phyloP scores from a whole-genome alignment of 2,113 vertebrate genomes.

The Marcusenius ussheri region DNA sequence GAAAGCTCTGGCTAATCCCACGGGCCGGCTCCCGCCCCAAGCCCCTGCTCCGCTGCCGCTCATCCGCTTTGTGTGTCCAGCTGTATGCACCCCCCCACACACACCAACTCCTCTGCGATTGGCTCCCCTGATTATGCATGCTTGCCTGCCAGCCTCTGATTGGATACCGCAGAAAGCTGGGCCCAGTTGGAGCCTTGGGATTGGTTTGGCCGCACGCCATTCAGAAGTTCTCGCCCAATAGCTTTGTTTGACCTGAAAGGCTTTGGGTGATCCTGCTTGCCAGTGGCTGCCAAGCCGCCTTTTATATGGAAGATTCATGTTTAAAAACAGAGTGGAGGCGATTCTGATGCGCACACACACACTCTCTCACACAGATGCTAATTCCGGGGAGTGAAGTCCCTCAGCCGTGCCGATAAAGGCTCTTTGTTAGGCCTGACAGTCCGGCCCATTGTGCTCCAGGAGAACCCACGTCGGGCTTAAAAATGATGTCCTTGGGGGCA shows the following conservation, averaged over 20 bases:
- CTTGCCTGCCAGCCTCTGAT: not conserved
- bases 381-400: not conserved
- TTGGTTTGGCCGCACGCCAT: not conserved
- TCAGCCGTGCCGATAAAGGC: not conserved
- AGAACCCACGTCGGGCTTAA: not conserved
- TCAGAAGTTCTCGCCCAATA: not conserved
- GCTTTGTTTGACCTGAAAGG: not conserved
- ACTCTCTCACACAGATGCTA: not conserved
- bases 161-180: not conserved
- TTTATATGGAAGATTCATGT: not conserved
- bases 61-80: constrained; percentile 21
- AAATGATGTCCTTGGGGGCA: not conserved
- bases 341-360: not conserved
- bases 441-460: not conserved
- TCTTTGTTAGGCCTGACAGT: constrained; percentile 9
- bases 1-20: constrained; percentile 25
- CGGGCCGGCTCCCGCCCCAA: not conserved
- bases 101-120: not conserved
- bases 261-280: not conserved
- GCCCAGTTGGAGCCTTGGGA: not conserved
- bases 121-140: not conserved
- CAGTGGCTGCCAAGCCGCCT: not conserved
- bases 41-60: constrained; percentile 20
- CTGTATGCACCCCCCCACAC: not conserved
- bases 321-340: not conserved